Evolutionary conservation across 1,140 invertebrate species (phyloP), one percentile per base, ranked within the genome.

Genomic region (Drosophila azteca): DNA sequence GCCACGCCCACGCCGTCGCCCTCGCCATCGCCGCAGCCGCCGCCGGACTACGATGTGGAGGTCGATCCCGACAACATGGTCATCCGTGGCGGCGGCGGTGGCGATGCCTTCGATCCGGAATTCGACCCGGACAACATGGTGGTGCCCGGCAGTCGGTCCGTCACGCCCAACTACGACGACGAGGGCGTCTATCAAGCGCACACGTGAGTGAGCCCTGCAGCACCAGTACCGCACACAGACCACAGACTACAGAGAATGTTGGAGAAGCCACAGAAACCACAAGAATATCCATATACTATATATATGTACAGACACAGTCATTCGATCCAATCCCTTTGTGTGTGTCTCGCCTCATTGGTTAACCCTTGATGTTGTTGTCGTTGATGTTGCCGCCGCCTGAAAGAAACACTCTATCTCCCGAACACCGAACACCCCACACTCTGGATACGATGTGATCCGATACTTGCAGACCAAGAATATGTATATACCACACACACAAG

Each of bases 51-150:
- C 63, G 91, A 92, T 72, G 82, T 91, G 53, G 91, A 91, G 50
- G 71, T 84, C 41, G 91, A 92, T 74, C 91, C 89, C 48, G 91
- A 92, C 46, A 91, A 92, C 51, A 79, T 90, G 73, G 90, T 91
- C 6, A 84, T 90, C 73, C 84, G 89, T 24, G 90, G 83, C 60
- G 71, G 57, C 49, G 62, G 81, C 68, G 82, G 31, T 31, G 31
- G 69, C 44, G 79, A 84, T 54, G 87, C 81, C 61, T 89, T 67
- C 55, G 81, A 92, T 72, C 69, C 77, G 53, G 90, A 91, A 44
- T 54, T 90, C 54, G 90, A 91, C 78, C 87, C 90, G 51, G 90
- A 91, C 73, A 91, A 91, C 53, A 91, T 91, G 85, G 90, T 91
- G 50, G 75, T 91, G 64, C 82, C 82, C 49, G 90, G 90, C 74